These are phyloP conservation scores for Apodemia duryi DNA, from an alignment of 2,888 invertebrate genomes.

Conservation along the genomic window DNA sequence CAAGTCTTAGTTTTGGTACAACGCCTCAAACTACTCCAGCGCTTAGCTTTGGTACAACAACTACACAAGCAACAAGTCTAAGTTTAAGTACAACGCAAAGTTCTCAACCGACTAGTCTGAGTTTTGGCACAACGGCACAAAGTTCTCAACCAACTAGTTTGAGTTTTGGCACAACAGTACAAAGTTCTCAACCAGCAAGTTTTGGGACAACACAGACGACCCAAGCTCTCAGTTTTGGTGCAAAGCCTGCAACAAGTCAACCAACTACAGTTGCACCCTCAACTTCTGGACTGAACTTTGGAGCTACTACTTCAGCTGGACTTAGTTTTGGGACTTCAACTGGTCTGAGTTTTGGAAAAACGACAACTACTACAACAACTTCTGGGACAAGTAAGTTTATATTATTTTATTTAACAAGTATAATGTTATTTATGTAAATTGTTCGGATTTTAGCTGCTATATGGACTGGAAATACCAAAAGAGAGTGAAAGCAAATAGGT, in stretches of 20 bases:
- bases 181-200: constrained; percentile 22
- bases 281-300: background rate
- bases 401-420: background rate
- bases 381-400: constrained; percentile 36
- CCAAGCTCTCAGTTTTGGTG: constrained; percentile 21
- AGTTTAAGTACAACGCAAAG: constrained; percentile 29
- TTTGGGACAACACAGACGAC: constrained; percentile 26
- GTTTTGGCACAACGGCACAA: constrained; percentile 30
- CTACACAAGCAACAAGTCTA: constrained; percentile 21
- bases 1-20: constrained; percentile 21
- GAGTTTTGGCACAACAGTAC: constrained; percentile 32
- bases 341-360: constrained; percentile 35
- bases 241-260: constrained; percentile 17
- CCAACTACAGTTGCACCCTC: background rate
- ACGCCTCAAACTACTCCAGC: constrained; percentile 18
- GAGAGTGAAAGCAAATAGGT: too few relatives aligned
- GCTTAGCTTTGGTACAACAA: constrained; percentile 17
- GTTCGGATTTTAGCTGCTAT: too few relatives aligned
- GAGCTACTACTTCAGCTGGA: constrained; percentile 12
- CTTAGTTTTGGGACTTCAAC: background rate
- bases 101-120: constrained; percentile 27
- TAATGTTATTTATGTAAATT: too few relatives aligned
- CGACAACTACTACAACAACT: constrained; percentile 37
- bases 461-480: too few relatives aligned
- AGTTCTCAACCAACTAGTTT: constrained; percentile 28